Evolutionary conservation across 2,888 invertebrate genomes (phyloP), one percentile per base, ranked within the genome.

Genomic region (Fissipunctia ypsillon): DNA sequence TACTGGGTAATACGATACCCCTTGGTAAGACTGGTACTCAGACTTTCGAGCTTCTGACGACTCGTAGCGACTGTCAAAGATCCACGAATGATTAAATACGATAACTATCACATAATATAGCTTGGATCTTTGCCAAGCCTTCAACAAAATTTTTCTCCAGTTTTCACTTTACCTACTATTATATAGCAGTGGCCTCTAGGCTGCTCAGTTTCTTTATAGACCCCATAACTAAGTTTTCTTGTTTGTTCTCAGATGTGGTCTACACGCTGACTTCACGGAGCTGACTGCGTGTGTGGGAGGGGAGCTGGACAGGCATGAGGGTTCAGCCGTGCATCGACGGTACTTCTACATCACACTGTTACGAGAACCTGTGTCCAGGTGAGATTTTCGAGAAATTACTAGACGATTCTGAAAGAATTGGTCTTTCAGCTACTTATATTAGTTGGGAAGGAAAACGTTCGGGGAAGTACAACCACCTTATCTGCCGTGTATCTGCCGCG

Each of bases 221-320:
- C 14, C 5, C 12, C 14, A 60, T 64, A 35, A 38, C 48, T 68
- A 61, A 73, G 10, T 25, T 60, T 59, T 79, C 19, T 60, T 82
- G 35, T 76, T 93, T 93, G 88, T 91, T 71, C 61, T 1, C 89
- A 96, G 96, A 91, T 99, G 99, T 95, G 99, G 99, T 69, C 97
- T 99, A 63, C 99, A 99, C 92, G 99, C 99, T 41, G 99, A 99
- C 96, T 99, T 99, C 98, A 99, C 99, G 4, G 99, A 99, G 96
- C 95, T 99, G 85, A 99, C 98, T 16, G 96, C 95, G 43, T 99
- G 99, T 94, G 99, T 99, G 54, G 98, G 99, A 91, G 97, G 98
- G 41, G 98, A 98, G 90, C 96, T 99, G 90, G 98, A 99, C 94
- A 98, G 98, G 92, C 98, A 98, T 91, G 99, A 99, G 94, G 98